phyloP scores from a whole-genome alignment of 2,888 invertebrate genomes.

The Drosophila multiciliata region DNA sequence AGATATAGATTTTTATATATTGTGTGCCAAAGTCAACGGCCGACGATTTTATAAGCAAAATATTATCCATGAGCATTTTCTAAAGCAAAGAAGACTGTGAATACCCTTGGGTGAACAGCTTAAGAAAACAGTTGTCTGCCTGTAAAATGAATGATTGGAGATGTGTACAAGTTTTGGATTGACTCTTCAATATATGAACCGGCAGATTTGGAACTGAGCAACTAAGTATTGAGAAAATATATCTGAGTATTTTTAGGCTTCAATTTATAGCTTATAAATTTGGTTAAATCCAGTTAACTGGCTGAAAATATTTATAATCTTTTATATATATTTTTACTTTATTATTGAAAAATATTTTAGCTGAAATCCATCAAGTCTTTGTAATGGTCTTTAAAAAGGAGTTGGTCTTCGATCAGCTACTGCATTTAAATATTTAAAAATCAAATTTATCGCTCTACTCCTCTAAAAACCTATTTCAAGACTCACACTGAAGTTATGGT shows the following conservation, averaged over 20 bases:
- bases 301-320: background rate
- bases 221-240: background rate
- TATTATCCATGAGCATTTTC: conserved; percentile 21
- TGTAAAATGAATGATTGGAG: background rate
- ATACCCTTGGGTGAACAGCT: conserved; percentile 32
- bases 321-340: background rate
- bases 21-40: conserved; percentile 53
- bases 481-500: conserved; percentile 35
- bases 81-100: conserved; percentile 17
- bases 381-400: background rate
- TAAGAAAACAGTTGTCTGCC: conserved; percentile 1
- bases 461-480: conserved; percentile 33
- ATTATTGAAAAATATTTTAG: background rate
- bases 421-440: background rate
- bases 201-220: background rate
- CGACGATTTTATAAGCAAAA: conserved; percentile 38
- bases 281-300: background rate
- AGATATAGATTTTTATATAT: conserved; percentile 22
- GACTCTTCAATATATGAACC: background rate
- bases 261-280: background rate
- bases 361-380: background rate
- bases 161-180: background rate
- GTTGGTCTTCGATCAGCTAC: background rate
- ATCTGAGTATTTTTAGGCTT: background rate
- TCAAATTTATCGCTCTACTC: background rate